phyloP scores from a whole-genome alignment of 2,113 vertebrate species.

The Microtus montanus region DNA sequence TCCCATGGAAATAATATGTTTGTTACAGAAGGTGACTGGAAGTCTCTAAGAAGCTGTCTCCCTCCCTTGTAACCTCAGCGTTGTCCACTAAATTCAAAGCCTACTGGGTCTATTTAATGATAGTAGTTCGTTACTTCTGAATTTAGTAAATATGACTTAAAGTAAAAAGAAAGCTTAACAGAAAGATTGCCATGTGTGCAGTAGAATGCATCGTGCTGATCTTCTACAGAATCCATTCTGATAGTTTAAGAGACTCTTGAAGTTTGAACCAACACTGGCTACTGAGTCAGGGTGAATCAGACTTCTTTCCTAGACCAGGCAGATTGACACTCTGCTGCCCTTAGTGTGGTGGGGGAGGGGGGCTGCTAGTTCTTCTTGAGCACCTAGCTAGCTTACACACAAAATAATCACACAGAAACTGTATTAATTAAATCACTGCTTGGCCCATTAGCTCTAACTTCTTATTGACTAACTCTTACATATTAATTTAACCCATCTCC shows the following conservation, averaged over 20 bases:
- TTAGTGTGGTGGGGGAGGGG: no score
- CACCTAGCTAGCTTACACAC: no score
- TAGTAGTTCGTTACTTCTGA: slow-evolving; percentile 29
- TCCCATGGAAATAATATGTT: neutral
- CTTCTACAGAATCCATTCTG: slow-evolving; percentile 4
- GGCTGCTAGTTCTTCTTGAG: no score
- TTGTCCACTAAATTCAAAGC: neutral
- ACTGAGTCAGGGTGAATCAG: no score
- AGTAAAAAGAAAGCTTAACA: neutral
- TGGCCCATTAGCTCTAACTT: no score
- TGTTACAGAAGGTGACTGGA: neutral
- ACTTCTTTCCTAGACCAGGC: no score
- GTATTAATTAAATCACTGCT: no score
- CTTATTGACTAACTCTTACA: no score
- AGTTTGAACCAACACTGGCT: no score
- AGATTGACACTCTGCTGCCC: no score
- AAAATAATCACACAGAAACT: no score
- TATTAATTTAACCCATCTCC: no score
- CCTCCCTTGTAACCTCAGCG: neutral
- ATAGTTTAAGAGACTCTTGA: neutral
- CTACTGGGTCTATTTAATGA: neutral
- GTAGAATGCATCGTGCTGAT: slow-evolving; percentile 7
- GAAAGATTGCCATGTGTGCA: neutral
- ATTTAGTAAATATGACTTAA: slow-evolving; percentile 28
- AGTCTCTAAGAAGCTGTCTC: neutral